Percentiles rank a stretch among this genome's conserved stretches.
Evolutionary conservation across 2,888 invertebrate genomes (phyloP).

Genomic region (Ceratothoa steindachneri): DNA sequence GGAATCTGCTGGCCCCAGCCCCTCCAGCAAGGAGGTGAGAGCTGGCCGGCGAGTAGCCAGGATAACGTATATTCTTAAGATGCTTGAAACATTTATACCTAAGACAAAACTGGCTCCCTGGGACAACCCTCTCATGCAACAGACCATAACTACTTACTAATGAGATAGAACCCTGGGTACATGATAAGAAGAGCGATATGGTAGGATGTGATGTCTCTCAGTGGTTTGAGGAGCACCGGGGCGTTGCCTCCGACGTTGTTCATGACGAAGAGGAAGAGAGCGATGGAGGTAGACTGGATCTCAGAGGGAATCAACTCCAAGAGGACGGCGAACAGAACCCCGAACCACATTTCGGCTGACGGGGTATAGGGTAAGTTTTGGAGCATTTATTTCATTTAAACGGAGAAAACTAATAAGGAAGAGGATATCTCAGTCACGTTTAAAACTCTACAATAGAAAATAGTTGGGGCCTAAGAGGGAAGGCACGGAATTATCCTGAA

Average conservation of each 20-base stretch:
- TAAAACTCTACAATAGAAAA: neutral
- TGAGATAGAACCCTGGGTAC: conserved; percentile 79
- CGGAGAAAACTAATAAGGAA: neutral
- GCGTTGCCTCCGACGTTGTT: conserved; percentile 87
- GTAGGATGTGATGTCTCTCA: conserved; percentile 75
- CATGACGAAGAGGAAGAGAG: conserved; percentile 84
- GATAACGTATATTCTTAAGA: too few relatives aligned
- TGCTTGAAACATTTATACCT: too few relatives aligned
- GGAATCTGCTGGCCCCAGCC: too few relatives aligned
- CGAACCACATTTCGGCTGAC: conserved; percentile 92
- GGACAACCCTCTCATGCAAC: too few relatives aligned
- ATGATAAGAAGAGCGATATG: conserved; percentile 79
- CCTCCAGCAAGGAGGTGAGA: too few relatives aligned
- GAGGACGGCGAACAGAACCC: conserved; percentile 81
- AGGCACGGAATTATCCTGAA: neutral
- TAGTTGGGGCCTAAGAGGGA: neutral
- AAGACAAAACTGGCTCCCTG: too few relatives aligned
- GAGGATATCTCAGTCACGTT: neutral
- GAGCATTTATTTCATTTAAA: too few relatives aligned
- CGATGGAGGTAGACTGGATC: conserved; percentile 77
- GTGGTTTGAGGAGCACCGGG: conserved; percentile 80
- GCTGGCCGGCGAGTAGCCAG: too few relatives aligned
- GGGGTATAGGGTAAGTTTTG: conserved; percentile 50
- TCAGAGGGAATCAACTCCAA: conserved; percentile 81
- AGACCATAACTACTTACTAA: conserved; percentile 71